phyloP scores from a whole-genome alignment of 2,113 vertebrate species.

The Ptilorrhoa leucosticta region DNA sequence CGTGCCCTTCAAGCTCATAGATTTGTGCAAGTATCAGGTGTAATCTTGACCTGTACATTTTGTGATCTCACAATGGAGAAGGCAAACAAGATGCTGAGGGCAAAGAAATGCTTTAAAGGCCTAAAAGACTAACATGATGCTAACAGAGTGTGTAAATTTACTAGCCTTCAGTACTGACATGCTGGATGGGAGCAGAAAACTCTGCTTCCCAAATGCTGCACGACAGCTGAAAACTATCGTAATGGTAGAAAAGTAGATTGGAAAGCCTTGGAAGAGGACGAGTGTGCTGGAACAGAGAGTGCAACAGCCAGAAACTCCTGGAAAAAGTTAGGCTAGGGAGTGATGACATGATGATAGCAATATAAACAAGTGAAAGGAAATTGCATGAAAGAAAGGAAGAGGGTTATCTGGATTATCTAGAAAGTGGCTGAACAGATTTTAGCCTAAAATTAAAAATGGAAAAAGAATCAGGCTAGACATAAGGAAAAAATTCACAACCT shows the following conservation, averaged over 20 bases:
- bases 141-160: background rate
- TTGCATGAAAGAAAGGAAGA: constrained; percentile 56
- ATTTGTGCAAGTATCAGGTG: background rate
- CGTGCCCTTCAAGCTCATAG: background rate
- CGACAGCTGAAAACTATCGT: background rate
- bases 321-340: background rate
- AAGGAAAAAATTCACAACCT: constrained; percentile 3
- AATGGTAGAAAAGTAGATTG: background rate
- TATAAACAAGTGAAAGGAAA: constrained; percentile 60
- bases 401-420: constrained; percentile 52
- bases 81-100: background rate
- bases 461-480: constrained; percentile 23
- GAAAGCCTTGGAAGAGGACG: background rate
- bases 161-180: background rate
- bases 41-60: background rate
- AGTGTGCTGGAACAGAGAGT: background rate
- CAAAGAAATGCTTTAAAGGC: background rate
- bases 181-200: background rate
- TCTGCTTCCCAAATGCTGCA: background rate
- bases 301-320: background rate
- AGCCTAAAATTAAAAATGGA: constrained; percentile 59
- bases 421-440: constrained; percentile 29
- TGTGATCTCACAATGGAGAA: background rate
- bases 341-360: constrained; percentile 36
- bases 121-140: background rate